Evolutionary conservation across 2,888 invertebrate genomes (phyloP).

Genomic region (Strigamia transsilvanica): DNA sequence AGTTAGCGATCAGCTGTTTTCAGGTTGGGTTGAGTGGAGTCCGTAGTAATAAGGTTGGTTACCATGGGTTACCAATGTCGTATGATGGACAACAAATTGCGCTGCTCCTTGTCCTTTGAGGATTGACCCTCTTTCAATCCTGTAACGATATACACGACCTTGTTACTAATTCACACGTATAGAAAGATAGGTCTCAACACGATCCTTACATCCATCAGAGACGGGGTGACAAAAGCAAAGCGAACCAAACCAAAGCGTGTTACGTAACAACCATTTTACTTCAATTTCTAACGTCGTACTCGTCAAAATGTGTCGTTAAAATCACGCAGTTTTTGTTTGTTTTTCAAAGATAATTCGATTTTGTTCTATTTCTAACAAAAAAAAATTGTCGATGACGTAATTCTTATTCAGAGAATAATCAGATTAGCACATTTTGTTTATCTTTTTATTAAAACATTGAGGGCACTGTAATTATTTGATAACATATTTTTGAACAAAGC

Average conservation of each 20-base stretch:
- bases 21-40: constrained; percentile 4
- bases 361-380: no score
- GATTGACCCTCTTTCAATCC: constrained; percentile 46
- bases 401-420: no score
- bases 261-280: constrained; percentile 43
- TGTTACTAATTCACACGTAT: constrained; percentile 43
- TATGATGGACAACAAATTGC: constrained; percentile 43
- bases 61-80: constrained; percentile 28
- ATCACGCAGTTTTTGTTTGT: no score
- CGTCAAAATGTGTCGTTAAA: no score
- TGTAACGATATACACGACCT: constrained; percentile 45
- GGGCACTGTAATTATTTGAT: no score
- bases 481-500: no score
- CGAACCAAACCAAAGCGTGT: constrained; percentile 8
- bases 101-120: constrained; percentile 32
- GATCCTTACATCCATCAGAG: constrained; percentile 45
- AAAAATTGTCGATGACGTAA: no score
- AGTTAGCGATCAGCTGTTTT: constrained; percentile 49
- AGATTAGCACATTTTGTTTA: no score
- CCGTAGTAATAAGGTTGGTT: constrained; percentile 20
- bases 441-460: no score
- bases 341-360: no score
- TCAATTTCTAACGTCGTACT: background rate
- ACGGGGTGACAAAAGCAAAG: background rate
- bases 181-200: constrained; percentile 39